Evolutionary conservation across 2,888 invertebrate genomes (phyloP).

Genomic region (Polydrusus pterygomalis): DNA sequence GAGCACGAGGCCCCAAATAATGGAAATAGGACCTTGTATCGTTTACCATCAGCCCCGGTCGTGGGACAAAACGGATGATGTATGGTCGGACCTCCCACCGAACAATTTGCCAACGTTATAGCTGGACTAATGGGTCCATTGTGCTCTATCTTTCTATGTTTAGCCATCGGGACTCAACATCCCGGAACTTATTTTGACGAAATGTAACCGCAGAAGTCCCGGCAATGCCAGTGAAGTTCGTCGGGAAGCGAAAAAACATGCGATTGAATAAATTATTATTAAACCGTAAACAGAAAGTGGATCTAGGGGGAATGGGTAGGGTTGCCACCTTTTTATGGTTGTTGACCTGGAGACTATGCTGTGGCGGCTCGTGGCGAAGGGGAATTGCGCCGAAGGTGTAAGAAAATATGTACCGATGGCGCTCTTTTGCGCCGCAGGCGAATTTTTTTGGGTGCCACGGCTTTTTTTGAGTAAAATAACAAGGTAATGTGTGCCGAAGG

Average conservation of each 20-base stretch:
- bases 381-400: too few species aligned
- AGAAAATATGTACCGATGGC: too few species aligned
- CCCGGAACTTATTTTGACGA: conserved; percentile 53
- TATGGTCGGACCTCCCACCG: conserved; percentile 71
- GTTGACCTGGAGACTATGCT: too few species aligned
- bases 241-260: neutral
- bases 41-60: conserved; percentile 65
- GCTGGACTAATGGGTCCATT: conserved; percentile 72
- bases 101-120: conserved; percentile 73
- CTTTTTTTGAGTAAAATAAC: too few species aligned
- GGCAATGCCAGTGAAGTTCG: conserved; percentile 9
- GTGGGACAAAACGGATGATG: conserved; percentile 70
- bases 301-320: too few species aligned
- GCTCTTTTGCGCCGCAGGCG: too few species aligned
- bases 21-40: conserved; percentile 58
- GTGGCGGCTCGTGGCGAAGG: too few species aligned
- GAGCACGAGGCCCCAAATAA: conserved; percentile 59
- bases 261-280: neutral
- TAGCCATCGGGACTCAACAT: conserved; percentile 30
- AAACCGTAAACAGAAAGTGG: too few species aligned
- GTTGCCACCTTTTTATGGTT: too few species aligned
- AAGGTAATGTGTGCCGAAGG: too few species aligned
- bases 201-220: conserved; percentile 46
- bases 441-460: too few species aligned
- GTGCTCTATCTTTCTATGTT: conserved; percentile 59